Evolutionary conservation across 2,888 invertebrate species (phyloP), one percentile per base, ranked within the genome.

Genomic region (Laothoe populi): DNA sequence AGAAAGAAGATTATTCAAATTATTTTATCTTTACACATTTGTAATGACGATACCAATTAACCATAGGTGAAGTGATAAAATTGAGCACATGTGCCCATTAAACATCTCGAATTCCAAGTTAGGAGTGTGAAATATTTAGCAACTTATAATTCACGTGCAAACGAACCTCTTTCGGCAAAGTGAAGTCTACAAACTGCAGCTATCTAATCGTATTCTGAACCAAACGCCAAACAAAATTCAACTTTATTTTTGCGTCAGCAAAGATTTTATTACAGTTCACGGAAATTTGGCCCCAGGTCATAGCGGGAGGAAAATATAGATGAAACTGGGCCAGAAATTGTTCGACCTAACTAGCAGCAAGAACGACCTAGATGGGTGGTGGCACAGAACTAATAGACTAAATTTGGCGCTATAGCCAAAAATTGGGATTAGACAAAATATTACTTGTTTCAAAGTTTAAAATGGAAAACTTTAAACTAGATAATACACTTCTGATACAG

Each of bases 331-430:
- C 66, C 80, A 78, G 70, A 74, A 61, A 53, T 53, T 71, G 68
- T 73, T 65, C 73, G 77, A 80, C 76, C 78, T 69, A 76, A 74
- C 75, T 74, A 73, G 70, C 70, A 72, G 75, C 70, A 77, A 73
- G 70, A 72, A 70, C 69, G 81, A 78, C 83, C 83, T 78, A 81
- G 68, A 79, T 81, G 66, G 77, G 68, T 69, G 70, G 70, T 70
- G 70, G 69, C 65, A 65, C 66, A 71, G 70, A 73, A 74, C 71
- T 75, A 72, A 77, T 70, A 62, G 42, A 59, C 58, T 60, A 60
- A 65, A 73, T 75, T 72, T 74, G 72, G 70, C 69, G 57, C 69
- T 61, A 62, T 46, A 65, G 66, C 68, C 66, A 71, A 66, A 64
- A 61, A 57, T 62, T 63, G 60, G 26, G 58, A n/a, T 23, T 23